Percentiles rank a stretch among this genome's conserved stretches.
These are phyloP conservation scores for Rhinolophus sinicus DNA, from an alignment of 2,113 vertebrate genomes.

Conservation along the genomic window DNA sequence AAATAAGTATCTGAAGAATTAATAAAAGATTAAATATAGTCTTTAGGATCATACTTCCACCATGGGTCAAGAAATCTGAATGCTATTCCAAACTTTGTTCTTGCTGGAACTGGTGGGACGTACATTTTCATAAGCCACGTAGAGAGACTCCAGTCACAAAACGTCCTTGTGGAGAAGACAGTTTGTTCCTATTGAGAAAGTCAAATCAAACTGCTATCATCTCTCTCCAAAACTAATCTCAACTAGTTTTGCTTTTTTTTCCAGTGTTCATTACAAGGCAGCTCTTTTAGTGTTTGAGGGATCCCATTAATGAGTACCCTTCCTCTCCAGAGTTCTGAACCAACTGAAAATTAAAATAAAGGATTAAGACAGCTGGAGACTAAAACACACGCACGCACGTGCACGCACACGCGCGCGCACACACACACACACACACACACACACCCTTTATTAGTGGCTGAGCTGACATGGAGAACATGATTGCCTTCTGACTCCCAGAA, in stretches of 20 bases:
- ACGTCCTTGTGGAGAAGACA: neutral
- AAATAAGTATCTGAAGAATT: slow-evolving; percentile 18
- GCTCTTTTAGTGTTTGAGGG: neutral
- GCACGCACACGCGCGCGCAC: neutral
- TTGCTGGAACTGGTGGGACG: neutral
- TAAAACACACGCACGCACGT: neutral
- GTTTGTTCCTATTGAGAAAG: neutral
- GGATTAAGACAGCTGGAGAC: neutral
- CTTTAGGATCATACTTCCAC: neutral
- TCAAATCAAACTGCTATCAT: neutral
- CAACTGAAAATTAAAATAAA: slow-evolving; percentile 35
- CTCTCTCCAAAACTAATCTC: neutral
- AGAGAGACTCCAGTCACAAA: neutral
- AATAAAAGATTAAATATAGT: neutral
- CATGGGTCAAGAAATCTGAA: neutral
- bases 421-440: neutral
- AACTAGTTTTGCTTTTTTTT: neutral
- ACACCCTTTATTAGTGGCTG: neutral
- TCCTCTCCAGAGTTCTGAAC: neutral
- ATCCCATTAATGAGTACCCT: neutral
- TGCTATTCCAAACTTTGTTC: neutral
- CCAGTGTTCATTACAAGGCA: neutral
- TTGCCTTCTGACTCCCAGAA: neutral
- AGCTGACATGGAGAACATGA: neutral
- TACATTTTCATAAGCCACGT: neutral